These are phyloP conservation scores for Heterochromis multidens DNA, from an alignment of 2,113 vertebrate genomes.

Conservation along the genomic window DNA sequence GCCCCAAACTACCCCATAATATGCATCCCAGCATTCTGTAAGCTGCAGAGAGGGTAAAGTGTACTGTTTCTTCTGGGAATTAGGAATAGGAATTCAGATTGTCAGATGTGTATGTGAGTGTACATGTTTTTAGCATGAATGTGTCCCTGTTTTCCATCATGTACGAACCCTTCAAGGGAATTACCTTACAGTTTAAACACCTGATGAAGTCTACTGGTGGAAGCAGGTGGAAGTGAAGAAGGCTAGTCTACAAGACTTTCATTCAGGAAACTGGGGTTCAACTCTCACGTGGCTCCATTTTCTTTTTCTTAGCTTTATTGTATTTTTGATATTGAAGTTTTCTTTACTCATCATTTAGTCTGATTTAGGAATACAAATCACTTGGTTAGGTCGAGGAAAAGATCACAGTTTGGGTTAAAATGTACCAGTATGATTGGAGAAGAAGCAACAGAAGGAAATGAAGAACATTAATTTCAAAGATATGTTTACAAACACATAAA, in stretches of 20 bases:
- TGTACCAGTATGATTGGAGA: too few species aligned
- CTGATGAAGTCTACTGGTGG: background rate
- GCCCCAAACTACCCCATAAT: too few species aligned
- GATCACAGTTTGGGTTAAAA: too few species aligned
- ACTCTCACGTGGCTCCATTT: background rate
- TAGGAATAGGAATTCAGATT: background rate
- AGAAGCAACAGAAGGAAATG: background rate
- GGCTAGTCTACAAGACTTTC: background rate
- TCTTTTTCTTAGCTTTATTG: background rate
- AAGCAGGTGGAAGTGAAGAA: too few species aligned
- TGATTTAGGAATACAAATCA: too few species aligned
- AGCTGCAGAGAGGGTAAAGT: background rate
- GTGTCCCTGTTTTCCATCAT: background rate
- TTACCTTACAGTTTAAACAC: background rate
- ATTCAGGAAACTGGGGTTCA: background rate
- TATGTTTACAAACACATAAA: background rate
- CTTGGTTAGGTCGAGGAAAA: background rate
- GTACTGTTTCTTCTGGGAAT: accelerated
- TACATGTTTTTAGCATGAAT: background rate
- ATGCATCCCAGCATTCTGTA: accelerated
- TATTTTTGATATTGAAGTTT: too few species aligned
- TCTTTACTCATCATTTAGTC: background rate
- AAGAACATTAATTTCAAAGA: background rate
- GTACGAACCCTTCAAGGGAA: too few species aligned
- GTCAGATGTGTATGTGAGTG: background rate